Conservation (phyloP, 2,113 vertebrate genomes). For the Gymnocephalus cernua region DNA sequence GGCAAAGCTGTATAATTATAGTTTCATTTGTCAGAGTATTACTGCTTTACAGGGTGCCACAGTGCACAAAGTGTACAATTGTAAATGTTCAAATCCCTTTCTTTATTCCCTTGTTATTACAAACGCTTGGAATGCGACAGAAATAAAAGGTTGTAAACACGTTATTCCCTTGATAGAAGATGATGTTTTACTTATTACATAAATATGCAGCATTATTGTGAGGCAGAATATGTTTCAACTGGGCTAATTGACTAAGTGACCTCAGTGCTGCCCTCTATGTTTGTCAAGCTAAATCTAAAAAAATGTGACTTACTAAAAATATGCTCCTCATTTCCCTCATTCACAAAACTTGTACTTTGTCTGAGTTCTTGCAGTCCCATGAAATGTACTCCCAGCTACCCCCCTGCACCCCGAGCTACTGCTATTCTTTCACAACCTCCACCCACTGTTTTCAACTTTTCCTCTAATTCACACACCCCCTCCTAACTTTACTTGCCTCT, state of each 20-base stretch:
- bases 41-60: background rate
- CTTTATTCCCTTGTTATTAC: background rate
- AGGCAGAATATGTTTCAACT: background rate
- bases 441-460: slow-evolving; percentile 36
- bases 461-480: slow-evolving; percentile 22
- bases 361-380: background rate
- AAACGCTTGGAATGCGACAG: no score
- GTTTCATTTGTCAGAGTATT: background rate
- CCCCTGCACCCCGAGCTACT: background rate
- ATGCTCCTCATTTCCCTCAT: background rate
- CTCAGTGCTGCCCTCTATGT: background rate
- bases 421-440: slow-evolving; percentile 22
- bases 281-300: slow-evolving; percentile 14
- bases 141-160: no score
- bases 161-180: background rate
- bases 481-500: slow-evolving; percentile 28
- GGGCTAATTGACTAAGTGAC: background rate
- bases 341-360: slow-evolving; percentile 8
- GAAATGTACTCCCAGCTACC: slow-evolving; percentile 2
- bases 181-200: background rate
- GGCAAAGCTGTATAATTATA: background rate
- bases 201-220: background rate
- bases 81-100: background rate
- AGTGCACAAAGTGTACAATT: background rate
- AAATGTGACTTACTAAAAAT: slow-evolving; percentile 12